Evolutionary conservation across 64 coral and sea anemone genomes (phyloP).

Genomic region (Catalaphyllia jardinei): DNA sequence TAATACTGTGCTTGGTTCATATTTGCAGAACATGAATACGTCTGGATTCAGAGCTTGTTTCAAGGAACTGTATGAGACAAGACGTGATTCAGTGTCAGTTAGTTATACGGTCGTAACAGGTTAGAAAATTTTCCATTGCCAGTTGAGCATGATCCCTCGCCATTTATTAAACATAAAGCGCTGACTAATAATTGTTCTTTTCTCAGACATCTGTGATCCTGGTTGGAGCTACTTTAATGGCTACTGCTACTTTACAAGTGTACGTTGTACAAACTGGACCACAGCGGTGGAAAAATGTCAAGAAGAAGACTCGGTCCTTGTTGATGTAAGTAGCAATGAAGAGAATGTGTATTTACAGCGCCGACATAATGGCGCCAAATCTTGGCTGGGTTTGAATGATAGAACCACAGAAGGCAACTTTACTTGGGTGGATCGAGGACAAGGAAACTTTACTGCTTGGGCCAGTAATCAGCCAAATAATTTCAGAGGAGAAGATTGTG

Average conservation of each 20-base stretch:
- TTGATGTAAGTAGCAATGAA: not conserved
- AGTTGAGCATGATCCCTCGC: too few species aligned
- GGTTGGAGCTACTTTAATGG: not conserved
- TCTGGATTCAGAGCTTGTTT: not conserved
- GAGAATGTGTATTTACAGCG: not conserved
- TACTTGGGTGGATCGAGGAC: not conserved
- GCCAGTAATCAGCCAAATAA: not conserved
- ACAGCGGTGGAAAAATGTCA: not conserved
- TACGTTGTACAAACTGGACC: not conserved
- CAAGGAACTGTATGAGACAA: not conserved
- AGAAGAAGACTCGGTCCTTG: not conserved
- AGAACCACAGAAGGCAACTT: not conserved
- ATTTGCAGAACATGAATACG: not conserved
- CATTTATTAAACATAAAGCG: too few species aligned
- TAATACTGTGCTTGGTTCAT: not conserved
- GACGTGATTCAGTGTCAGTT: not conserved
- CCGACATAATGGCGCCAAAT: not conserved
- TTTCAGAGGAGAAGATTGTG: not conserved
- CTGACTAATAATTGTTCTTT: not conserved
- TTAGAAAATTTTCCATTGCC: not conserved
- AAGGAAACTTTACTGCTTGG: not conserved
- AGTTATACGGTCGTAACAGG: not conserved
- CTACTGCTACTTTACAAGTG: not conserved
- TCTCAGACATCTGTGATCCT: not conserved
- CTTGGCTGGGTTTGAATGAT: not conserved